phyloP scores from a whole-genome alignment of 2,888 invertebrate genomes.

The Chironomus tentans region DNA sequence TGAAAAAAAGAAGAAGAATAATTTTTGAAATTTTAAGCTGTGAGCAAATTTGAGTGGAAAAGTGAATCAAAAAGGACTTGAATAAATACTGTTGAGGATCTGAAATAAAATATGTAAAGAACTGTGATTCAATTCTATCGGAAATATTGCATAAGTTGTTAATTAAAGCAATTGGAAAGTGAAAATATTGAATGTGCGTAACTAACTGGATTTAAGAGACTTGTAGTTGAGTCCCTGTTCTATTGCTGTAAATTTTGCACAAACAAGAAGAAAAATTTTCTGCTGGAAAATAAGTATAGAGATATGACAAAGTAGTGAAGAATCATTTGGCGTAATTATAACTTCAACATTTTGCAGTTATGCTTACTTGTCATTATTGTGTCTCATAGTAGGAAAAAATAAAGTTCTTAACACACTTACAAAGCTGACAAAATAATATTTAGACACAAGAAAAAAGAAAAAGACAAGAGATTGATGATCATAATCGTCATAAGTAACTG shows the following conservation, averaged over 20 bases:
- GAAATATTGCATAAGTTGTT: neutral
- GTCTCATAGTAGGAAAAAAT: neutral
- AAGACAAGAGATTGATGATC: neutral
- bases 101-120: neutral
- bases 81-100: too few relatives aligned
- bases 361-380: slow-evolving; percentile 1
- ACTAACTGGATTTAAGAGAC: neutral
- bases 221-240: neutral
- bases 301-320: too few relatives aligned
- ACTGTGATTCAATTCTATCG: neutral
- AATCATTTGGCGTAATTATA: neutral
- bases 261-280: too few relatives aligned
- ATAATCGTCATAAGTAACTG: slow-evolving; percentile 10
- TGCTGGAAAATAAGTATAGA: too few relatives aligned
- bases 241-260: too few relatives aligned
- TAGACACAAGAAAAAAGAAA: neutral
- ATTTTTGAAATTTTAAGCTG: neutral
- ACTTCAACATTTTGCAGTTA: neutral
- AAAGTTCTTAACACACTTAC: neutral
- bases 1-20: neutral
- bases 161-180: neutral
- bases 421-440: slow-evolving; percentile 14
- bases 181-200: neutral
- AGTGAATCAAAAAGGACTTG: too few relatives aligned
- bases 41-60: neutral